Evolutionary conservation across 2,797 vertebrate genomes (phyloP).

Genomic region (Myotis pilosus): DNA sequence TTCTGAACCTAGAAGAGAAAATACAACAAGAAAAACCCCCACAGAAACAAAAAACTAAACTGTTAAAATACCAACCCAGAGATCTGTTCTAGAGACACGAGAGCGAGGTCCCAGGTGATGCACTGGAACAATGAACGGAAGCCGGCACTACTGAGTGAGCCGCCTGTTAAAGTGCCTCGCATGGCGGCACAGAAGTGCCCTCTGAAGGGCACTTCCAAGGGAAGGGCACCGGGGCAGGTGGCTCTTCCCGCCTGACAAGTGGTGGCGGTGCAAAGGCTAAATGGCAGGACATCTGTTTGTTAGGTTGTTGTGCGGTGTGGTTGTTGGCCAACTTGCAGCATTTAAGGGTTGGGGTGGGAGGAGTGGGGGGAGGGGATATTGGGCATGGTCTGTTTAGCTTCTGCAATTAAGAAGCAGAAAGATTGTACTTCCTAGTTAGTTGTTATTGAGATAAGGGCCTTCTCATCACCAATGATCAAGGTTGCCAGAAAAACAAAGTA

Average conservation of each 20-base stretch:
- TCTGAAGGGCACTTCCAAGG: neutral
- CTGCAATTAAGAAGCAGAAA: neutral
- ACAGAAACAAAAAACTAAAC: constrained; percentile 32
- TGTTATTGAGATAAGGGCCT: neutral
- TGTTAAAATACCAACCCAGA: neutral
- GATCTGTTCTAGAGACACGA: neutral
- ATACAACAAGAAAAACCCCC: neutral
- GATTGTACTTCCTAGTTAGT: neutral
- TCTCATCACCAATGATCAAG: neutral
- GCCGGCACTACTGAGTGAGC: neutral
- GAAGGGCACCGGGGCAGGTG: neutral
- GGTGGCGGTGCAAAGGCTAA: neutral
- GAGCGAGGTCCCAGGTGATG: neutral
- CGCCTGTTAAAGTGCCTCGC: neutral
- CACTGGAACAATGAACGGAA: constrained; percentile 23
- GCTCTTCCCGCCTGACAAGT: neutral
- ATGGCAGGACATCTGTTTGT: neutral
- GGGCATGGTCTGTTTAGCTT: neutral
- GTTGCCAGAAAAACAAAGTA: neutral
- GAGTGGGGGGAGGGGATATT: fast-evolving
- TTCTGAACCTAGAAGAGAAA: constrained; percentile 55
- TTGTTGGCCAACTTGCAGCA: neutral
- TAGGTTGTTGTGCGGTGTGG: neutral
- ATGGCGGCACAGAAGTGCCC: neutral
- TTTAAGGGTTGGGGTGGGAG: neutral